Percentiles rank a stretch among this genome's conserved stretches.
These are phyloP conservation scores for Ophion ventricosus DNA, from an alignment of 2,888 invertebrate genomes.

Conservation along the genomic window DNA sequence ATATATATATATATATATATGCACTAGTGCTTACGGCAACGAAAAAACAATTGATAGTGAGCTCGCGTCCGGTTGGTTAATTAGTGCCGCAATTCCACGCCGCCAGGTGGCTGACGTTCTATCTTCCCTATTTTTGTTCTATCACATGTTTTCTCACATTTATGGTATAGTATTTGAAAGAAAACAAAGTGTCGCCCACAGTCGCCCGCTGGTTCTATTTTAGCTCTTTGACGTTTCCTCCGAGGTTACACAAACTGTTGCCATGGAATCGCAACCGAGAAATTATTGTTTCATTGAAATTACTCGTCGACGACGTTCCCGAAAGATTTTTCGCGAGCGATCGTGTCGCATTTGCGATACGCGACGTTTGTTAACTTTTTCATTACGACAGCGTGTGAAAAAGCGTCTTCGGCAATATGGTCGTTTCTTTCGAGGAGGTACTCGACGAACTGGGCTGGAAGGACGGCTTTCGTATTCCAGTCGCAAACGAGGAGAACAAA, in stretches of 20 bases:
- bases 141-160: slow-evolving; percentile 8
- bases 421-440: slow-evolving; percentile 86
- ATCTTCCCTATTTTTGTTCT: slow-evolving; percentile 12
- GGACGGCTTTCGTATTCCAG: slow-evolving; percentile 91
- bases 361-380: slow-evolving; percentile 8
- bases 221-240: slow-evolving; percentile 17
- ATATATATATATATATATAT: no score
- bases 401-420: slow-evolving; percentile 65
- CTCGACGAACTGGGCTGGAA: slow-evolving; percentile 90
- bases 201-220: background rate
- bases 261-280: slow-evolving; percentile 56
- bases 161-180: slow-evolving; percentile 3
- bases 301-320: background rate
- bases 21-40: slow-evolving; percentile 20
- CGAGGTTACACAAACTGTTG: slow-evolving; percentile 45
- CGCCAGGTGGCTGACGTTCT: slow-evolving; percentile 27
- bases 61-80: slow-evolving; percentile 19
- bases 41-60: slow-evolving; percentile 18
- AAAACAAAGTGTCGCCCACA: background rate
- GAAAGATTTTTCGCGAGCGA: background rate
- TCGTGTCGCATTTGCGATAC: background rate
- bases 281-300: slow-evolving; percentile 48
- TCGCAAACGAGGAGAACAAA: slow-evolving; percentile 90
- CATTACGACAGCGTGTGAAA: background rate
- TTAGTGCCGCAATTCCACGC: slow-evolving; percentile 2